phyloP scores from a whole-genome alignment of 2,797 vertebrate species.

The Acanthiza pusilla region DNA sequence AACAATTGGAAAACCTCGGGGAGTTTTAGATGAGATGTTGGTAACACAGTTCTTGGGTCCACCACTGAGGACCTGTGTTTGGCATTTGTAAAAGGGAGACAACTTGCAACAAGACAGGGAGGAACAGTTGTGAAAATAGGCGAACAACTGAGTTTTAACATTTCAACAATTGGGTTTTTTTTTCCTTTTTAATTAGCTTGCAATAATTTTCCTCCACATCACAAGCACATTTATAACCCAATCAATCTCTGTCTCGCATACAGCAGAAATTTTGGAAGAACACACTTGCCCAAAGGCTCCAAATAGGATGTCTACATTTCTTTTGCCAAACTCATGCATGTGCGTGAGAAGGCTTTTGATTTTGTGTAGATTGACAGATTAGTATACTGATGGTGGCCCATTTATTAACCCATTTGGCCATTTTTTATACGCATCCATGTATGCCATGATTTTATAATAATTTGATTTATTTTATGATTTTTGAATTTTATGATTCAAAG shows the following conservation, averaged over 20 bases:
- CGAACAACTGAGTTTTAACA: neutral
- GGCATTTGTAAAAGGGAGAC: neutral
- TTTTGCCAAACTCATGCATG: neutral
- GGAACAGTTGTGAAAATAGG: neutral
- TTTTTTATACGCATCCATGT: neutral
- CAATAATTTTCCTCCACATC: neutral
- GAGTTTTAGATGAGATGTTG: neutral
- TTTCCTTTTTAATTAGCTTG: neutral
- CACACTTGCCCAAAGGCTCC: neutral
- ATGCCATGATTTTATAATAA: neutral
- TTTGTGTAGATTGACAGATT: neutral
- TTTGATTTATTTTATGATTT: no score
- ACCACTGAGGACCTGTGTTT: no score
- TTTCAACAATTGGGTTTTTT: neutral
- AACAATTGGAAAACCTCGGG: neutral
- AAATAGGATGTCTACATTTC: neutral
- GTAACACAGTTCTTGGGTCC: neutral
- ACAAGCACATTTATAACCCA: neutral
- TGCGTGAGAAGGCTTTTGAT: neutral
- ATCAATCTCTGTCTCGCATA: neutral
- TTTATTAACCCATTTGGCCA: neutral
- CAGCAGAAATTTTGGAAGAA: neutral
- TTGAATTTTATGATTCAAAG: neutral
- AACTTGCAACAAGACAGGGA: neutral
- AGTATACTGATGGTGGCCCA: neutral